Evolutionary conservation across 2,888 invertebrate genomes (phyloP), one percentile per base, ranked within the genome.

Genomic region (Drosophila antonietae): DNA sequence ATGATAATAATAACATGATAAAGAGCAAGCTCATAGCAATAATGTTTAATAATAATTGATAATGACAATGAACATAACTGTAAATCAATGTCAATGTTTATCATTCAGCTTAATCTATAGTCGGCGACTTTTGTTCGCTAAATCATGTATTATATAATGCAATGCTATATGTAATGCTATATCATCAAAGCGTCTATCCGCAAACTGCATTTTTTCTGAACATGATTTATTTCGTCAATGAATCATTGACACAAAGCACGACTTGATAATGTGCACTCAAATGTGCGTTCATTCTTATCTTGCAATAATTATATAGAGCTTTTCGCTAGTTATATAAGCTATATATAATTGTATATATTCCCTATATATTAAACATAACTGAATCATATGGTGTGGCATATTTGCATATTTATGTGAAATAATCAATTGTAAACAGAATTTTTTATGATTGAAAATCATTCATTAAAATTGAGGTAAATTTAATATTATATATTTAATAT

Each of bases 221-320:
- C 33, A 23, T 46, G n/a, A 46, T 23, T 66, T n/a, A 46, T 18
- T 66, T 14, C 6, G 8, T n/a, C 14, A 14, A 35, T 67, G 55
- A 66, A 23, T 66, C 47, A 66, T 35, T 23, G 9, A n/a, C 15
- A 23, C 12, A 39, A 64, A 44, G 51, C 2, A 33, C 12, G 51
- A 14, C 51, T 33, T 51, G 14, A 35, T 33, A 51, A 10, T 33
- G 18, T 31, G 31, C 31, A 49, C 31, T 49, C 31, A 49, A 31
- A 49, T 31, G 31, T 12, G 51, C 20, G 4, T 52, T 8, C 35
- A 35, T 14, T 52, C 37, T 37, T 53, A 53, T 53, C 52, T 10
- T 28, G 28, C 28, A 3, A 10, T 20, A 15, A 33, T 15, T 35
- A 51, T 20, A 20, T 12, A 18, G 7, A 3, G 18, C 33, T 51